phyloP scores from a whole-genome alignment of 2,888 invertebrate species.

The Craniophora ligustri region DNA sequence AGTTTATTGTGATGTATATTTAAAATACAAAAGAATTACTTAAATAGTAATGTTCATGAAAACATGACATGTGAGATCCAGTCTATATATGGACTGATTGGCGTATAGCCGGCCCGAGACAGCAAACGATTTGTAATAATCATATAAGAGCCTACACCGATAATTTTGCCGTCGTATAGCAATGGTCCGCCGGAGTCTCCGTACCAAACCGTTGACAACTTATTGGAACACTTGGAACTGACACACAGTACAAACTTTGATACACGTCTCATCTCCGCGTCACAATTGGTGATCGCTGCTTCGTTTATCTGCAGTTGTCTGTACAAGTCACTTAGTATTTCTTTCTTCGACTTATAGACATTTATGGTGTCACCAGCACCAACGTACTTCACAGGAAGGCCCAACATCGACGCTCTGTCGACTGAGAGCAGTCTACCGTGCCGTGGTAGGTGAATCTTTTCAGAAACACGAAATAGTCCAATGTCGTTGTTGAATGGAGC shows the following conservation, averaged over 20 bases:
- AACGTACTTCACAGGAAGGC: not conserved
- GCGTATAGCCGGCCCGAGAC: not conserved
- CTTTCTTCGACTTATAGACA: not conserved
- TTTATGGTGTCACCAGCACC: not conserved
- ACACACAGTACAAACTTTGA: conserved; percentile 3
- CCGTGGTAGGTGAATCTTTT: not conserved
- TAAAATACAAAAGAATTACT: too few species aligned
- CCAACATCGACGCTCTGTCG: not conserved
- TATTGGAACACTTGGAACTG: not conserved
- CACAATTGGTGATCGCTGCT: not conserved
- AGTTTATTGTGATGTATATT: too few species aligned
- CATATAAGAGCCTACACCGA: conserved; percentile 3
- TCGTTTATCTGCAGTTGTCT: not conserved
- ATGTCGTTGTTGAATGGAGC: conserved; percentile 14
- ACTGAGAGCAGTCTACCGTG: not conserved
- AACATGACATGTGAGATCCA: too few species aligned
- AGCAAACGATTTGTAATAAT: not conserved
- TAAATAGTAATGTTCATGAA: too few species aligned
- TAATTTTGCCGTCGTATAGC: not conserved
- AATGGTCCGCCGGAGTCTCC: conserved; percentile 12
- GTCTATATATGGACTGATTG: too few species aligned
- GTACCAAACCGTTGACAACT: not conserved
- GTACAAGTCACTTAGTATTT: not conserved
- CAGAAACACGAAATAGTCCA: not conserved
- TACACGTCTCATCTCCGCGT: not conserved